These are phyloP conservation scores for Microctonus brassicae DNA, from an alignment of 2,888 invertebrate genomes.

Conservation along the genomic window DNA sequence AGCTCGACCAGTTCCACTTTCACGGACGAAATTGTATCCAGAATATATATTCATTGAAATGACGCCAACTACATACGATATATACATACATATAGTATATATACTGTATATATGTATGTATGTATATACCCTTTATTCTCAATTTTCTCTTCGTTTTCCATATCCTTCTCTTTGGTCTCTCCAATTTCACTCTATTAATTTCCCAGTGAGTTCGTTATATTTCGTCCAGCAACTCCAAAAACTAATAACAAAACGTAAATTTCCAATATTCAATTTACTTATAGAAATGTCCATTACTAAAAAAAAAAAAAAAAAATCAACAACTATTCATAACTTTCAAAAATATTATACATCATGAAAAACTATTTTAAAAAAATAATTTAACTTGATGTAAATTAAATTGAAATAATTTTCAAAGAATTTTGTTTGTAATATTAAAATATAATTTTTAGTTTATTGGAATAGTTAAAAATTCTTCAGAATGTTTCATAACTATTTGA, in stretches of 20 bases:
- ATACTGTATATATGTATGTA: background rate
- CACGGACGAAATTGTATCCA: background rate
- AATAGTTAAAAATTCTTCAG: too few relatives aligned
- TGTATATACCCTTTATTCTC: background rate
- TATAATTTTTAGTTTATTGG: too few relatives aligned
- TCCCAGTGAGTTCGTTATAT: background rate
- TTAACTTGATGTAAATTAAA: too few relatives aligned
- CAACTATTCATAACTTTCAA: too few relatives aligned
- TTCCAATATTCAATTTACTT: background rate
- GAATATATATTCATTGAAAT: background rate
- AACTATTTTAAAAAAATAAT: too few relatives aligned
- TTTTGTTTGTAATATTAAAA: too few relatives aligned
- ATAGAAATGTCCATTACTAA: background rate
- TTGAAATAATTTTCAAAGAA: too few relatives aligned
- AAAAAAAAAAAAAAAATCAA: too few relatives aligned
- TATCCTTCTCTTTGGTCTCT: background rate
- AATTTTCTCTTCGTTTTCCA: background rate
- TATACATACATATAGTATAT: background rate
- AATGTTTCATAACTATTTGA: too few relatives aligned
- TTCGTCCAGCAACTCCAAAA: background rate
- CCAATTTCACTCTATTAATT: background rate
- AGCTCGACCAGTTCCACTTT: background rate
- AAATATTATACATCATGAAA: too few relatives aligned
- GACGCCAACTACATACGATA: background rate
- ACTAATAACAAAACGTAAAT: background rate